phyloP scores from a whole-genome alignment of 2,113 vertebrate species.

The Corynorhinus townsendii region DNA sequence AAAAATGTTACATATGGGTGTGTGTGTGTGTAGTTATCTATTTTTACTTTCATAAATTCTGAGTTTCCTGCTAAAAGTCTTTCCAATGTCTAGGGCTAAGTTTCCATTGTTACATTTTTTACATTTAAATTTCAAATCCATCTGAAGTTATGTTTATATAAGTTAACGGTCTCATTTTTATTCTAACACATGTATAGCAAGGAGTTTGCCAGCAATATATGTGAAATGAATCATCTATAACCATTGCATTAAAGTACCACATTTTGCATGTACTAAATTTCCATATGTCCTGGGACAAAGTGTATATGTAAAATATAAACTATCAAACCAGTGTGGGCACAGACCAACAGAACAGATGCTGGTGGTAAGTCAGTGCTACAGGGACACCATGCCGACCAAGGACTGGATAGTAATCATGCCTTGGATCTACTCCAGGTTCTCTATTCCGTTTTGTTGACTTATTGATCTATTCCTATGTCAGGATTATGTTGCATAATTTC shows the following conservation, averaged over 20 bases:
- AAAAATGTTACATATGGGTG: not conserved
- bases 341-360: not conserved
- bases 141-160: not conserved
- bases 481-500: not conserved
- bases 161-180: not conserved
- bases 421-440: not conserved
- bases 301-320: not conserved
- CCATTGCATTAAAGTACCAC: not conserved
- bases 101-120: not conserved
- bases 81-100: not conserved
- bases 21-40: not conserved
- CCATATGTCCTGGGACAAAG: not conserved
- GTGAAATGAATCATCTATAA: not conserved
- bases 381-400: not conserved
- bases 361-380: not conserved
- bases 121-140: conserved; percentile 16
- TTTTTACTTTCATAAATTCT: not conserved
- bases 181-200: not conserved
- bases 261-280: not conserved
- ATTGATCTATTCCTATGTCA: not conserved
- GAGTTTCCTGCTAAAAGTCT: not conserved
- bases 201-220: not conserved
- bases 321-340: not conserved
- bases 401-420: not conserved
- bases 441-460: not conserved